A percentile compares a stretch with the other conserved stretches of the same genome.
phyloP scores from a whole-genome alignment of 2,888 invertebrate genomes.

The Agrochola macilenta region DNA sequence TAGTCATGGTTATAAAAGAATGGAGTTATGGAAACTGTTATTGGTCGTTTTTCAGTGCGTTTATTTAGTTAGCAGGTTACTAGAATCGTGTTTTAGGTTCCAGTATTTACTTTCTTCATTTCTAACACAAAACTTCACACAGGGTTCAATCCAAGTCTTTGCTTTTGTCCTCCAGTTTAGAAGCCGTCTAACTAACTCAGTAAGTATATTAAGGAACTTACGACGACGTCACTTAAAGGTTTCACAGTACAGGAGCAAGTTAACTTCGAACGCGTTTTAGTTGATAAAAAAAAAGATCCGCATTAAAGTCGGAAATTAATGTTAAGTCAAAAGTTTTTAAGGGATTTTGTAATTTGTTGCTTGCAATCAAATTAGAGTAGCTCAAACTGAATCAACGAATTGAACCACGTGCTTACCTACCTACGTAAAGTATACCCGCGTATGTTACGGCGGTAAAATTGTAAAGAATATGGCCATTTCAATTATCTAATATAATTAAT shows the following conservation, averaged over 20 bases:
- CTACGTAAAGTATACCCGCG: not conserved
- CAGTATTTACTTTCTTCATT: not conserved
- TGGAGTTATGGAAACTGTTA: constrained; percentile 7
- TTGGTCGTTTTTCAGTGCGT: not conserved
- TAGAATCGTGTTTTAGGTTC: not conserved
- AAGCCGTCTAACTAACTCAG: constrained; percentile 19
- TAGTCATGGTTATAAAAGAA: constrained; percentile 26
- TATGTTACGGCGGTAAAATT: not conserved
- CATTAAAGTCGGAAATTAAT: too few relatives aligned
- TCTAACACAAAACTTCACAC: not conserved
- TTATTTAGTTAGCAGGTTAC: not conserved
- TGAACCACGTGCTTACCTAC: not conserved
- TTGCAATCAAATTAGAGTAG: not conserved
- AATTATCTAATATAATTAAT: not conserved
- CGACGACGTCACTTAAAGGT: constrained; percentile 20
- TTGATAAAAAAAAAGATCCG: not conserved
- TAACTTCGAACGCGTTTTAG: not conserved
- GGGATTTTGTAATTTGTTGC: too few relatives aligned
- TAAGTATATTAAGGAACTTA: constrained; percentile 25
- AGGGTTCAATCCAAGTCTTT: not conserved
- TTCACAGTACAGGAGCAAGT: not conserved
- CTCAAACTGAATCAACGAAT: not conserved
- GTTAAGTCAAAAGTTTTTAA: too few relatives aligned
- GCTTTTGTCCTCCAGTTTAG: not conserved
- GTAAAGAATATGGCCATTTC: not conserved